A percentile compares a stretch with the other conserved stretches of the same genome.
These are phyloP conservation scores for Pachyseris speciosa DNA, from an alignment of 64 coral and sea anemone species.

Conservation along the genomic window DNA sequence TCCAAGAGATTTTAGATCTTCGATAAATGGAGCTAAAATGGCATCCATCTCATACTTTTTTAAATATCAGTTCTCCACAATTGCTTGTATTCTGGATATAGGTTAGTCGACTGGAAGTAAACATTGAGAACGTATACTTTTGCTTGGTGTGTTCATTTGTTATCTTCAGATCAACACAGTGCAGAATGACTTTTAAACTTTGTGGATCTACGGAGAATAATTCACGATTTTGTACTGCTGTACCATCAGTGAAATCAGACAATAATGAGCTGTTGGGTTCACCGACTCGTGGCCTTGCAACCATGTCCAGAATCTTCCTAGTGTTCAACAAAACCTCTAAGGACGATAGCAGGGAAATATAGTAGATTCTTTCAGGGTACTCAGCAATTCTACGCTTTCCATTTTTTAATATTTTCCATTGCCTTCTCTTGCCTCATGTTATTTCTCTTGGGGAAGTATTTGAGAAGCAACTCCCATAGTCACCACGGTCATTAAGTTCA, in stretches of 20 bases:
- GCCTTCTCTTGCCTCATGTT: too few relatives aligned
- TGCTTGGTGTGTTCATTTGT: background rate
- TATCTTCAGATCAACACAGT: background rate
- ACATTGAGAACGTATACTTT: too few relatives aligned
- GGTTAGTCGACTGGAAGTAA: background rate
- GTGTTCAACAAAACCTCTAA: background rate
- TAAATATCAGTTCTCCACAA: background rate
- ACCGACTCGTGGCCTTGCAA: background rate
- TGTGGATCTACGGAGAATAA: background rate
- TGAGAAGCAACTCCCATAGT: too few relatives aligned
- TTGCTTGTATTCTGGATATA: too few relatives aligned
- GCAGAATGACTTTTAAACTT: background rate
- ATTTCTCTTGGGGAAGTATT: too few relatives aligned
- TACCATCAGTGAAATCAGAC: background rate
- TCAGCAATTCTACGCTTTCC: background rate
- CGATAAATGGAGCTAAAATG: background rate
- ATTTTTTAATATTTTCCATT: background rate
- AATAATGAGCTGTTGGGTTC: background rate
- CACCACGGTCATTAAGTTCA: too few relatives aligned
- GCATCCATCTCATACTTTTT: background rate
- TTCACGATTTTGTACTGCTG: background rate
- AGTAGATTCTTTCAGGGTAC: background rate
- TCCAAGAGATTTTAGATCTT: background rate
- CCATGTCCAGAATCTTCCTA: background rate
- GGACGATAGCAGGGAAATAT: background rate